phyloP scores from a whole-genome alignment of 2,888 invertebrate genomes.

The Caenorhabditis drosophilae region DNA sequence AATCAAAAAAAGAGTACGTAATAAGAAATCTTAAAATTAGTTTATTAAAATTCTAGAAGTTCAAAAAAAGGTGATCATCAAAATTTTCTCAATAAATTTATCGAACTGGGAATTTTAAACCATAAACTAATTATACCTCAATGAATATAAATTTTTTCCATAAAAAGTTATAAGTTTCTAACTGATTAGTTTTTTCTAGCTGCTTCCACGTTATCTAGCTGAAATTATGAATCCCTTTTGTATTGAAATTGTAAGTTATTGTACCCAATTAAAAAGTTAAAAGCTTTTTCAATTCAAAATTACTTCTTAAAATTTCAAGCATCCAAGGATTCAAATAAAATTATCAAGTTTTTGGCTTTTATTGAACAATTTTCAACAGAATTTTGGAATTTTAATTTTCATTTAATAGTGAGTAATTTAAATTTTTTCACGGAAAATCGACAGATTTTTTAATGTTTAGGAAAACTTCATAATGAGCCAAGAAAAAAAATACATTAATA shows the following conservation, averaged over 20 bases:
- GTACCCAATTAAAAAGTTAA: slow-evolving; percentile 31
- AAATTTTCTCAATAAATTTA: not conserved
- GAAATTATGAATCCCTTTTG: slow-evolving; percentile 19
- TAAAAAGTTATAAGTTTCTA: not conserved
- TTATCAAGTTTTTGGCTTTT: no score
- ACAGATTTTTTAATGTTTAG: no score
- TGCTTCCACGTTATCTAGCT: slow-evolving; percentile 12
- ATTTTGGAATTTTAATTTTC: no score
- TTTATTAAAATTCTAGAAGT: slow-evolving; percentile 10
- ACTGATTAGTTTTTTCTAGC: not conserved
- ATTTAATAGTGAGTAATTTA: no score
- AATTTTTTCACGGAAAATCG: no score
- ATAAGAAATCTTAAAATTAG: not conserved
- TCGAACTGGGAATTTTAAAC: not conserved
- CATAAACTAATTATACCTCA: not conserved
- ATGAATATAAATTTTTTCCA: not conserved
- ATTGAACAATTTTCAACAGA: no score
- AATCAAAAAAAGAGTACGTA: slow-evolving; percentile 7
- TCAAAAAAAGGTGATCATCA: not conserved
- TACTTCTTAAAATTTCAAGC: no score
- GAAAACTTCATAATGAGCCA: no score
- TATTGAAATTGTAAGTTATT: slow-evolving; percentile 26
- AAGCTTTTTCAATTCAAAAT: no score
- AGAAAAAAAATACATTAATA: no score
- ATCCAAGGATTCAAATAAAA: no score